phyloP scores from a whole-genome alignment of 2,888 invertebrate species.

The Callyntrura sp. region DNA sequence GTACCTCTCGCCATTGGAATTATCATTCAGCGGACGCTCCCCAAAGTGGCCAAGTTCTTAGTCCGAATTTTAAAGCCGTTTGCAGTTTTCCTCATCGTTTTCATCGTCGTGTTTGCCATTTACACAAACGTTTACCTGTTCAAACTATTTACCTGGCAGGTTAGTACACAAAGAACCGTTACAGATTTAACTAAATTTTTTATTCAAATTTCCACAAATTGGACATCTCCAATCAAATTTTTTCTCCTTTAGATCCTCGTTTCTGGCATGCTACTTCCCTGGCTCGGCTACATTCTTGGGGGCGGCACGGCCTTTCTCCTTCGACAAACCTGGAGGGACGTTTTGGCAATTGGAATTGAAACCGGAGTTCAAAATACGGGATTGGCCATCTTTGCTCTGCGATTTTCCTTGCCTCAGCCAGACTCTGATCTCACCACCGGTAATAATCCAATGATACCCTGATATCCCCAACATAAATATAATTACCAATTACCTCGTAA shows the following conservation, averaged over 20 bases:
- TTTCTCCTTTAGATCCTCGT: conserved; percentile 89
- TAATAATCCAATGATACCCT: conserved; percentile 85
- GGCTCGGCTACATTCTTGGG: conserved; percentile 92
- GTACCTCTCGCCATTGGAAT: conserved; percentile 91
- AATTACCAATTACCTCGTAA: background rate
- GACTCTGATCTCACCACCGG: conserved; percentile 95
- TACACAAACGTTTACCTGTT: conserved; percentile 96
- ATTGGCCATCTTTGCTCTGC: conserved; percentile 94
- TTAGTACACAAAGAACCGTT: no score
- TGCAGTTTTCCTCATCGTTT: conserved; percentile 91
- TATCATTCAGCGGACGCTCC: conserved; percentile 89
- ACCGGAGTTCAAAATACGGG: conserved; percentile 98
- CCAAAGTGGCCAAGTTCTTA: conserved; percentile 89
- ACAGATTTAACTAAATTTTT: no score
- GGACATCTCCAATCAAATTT: no score
- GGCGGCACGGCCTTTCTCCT: conserved; percentile 88
- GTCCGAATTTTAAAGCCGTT: conserved; percentile 94
- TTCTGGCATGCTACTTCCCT: conserved; percentile 93
- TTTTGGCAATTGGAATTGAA: conserved; percentile 96
- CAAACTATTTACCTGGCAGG: conserved; percentile 94
- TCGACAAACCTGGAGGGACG: conserved; percentile 89
- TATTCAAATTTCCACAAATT: no score
- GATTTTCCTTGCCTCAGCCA: conserved; percentile 93
- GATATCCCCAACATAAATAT: background rate
- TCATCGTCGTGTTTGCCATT: conserved; percentile 94